Evolutionary conservation across 2,113 vertebrate genomes (phyloP), one percentile per base, ranked within the genome.

Genomic region (Pseudonaja textilis): DNA sequence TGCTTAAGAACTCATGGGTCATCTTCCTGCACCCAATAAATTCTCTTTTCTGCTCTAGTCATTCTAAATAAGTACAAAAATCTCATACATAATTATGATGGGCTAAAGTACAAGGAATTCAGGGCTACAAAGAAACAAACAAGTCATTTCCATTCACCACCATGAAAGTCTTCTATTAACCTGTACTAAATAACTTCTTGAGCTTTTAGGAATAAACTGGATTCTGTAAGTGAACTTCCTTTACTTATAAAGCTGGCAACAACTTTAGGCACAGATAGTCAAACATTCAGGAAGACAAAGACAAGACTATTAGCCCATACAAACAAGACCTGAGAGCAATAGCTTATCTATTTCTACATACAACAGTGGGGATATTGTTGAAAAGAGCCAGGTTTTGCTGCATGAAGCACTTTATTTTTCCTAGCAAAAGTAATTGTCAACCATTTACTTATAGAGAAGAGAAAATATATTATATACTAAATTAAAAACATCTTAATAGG

Each of bases 21-120:
- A 50, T 45, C 91, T 90, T 81, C 59, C 10, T 45, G 47, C 61
- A 93, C 90, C 54, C 93, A 89, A 39, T 57, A n/a, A 74, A 90
- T 93, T 94, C 0, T 0, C 85, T 64, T 81, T 39, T 90, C 87
- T 95, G 90, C 87, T 90, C 16, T 95, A 95, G 85, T 59, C 52
- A 25, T 96, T 94, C 95, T 94, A 96, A 89, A 94, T 92, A 96
- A 94, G 91, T 91, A 2, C 1, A 89, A 88, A 61, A 54, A 74
- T 34, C 7, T 26, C 88, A 93, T 22, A 34, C 1, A 5, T 57
- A 92, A 93, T 87, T 90, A 64, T 20, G 88, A 89, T 47, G 95
- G 1, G 87, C 29, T 81, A 81, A 42, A 81, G 9, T 9, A 88
- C 23, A 23, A 61, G 92, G 34, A 57, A 89, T n/a, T 45, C 88